Evolutionary conservation across 2,797 vertebrate genomes (phyloP).

Genomic region (Echiichthys vipera): DNA sequence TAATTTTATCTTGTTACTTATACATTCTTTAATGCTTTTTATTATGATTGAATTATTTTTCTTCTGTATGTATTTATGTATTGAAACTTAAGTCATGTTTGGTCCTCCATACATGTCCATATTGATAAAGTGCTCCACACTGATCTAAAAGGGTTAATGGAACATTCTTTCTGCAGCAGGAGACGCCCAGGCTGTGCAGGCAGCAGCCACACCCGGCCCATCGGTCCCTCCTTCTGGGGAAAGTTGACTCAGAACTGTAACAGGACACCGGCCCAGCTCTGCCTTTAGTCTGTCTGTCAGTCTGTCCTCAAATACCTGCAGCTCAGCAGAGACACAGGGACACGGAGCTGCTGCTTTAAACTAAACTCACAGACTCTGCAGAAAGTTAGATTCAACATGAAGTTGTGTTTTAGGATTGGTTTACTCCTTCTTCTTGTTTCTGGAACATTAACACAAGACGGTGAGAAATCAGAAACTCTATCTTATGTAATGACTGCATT

Average conservation of each 20-base stretch:
- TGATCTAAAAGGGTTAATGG: too few species aligned
- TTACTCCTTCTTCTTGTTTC: slow-evolving; percentile 36
- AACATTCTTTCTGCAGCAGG: too few species aligned
- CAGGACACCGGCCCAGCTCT: neutral
- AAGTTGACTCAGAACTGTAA: slow-evolving; percentile 36
- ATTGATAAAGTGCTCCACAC: too few species aligned
- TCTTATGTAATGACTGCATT: neutral
- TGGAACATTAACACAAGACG: slow-evolving; percentile 33
- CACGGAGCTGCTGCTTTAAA: neutral
- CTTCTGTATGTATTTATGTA: too few species aligned
- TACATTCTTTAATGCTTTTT: too few species aligned
- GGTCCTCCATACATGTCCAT: too few species aligned
- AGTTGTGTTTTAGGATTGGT: slow-evolving; percentile 16
- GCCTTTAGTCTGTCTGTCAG: neutral
- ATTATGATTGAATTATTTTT: too few species aligned
- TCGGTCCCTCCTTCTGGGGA: too few species aligned
- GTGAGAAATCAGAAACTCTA: neutral
- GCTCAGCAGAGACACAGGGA: neutral
- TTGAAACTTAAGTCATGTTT: too few species aligned
- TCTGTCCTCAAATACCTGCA: neutral
- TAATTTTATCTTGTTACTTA: too few species aligned
- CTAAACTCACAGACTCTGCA: neutral
- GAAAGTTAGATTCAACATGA: slow-evolving; percentile 37
- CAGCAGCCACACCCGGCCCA: too few species aligned
- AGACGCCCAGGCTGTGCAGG: too few species aligned